phyloP scores from a whole-genome alignment of 2,113 vertebrate species.

The Oncorhynchus tshawytscha region DNA sequence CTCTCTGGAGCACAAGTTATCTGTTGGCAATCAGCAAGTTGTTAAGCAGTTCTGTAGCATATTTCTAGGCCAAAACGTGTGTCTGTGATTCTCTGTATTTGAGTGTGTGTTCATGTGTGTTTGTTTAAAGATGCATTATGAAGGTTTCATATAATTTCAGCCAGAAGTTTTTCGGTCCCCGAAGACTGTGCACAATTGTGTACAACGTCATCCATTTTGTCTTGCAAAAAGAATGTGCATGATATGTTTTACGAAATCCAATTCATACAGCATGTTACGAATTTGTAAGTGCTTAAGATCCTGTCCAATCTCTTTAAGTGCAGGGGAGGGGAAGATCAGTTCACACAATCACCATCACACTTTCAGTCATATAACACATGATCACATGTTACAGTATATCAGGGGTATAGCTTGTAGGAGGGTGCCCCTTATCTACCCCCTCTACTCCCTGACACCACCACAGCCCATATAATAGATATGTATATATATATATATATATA shows the following conservation, averaged over 20 bases:
- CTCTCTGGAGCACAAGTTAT: conserved; percentile 30
- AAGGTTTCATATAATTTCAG: too few relatives aligned
- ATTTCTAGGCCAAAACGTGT: conserved; percentile 14
- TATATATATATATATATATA: conserved; percentile 79
- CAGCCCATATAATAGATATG: conserved; percentile 76
- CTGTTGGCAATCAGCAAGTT: conserved; percentile 19
- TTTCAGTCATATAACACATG: conserved; percentile 73
- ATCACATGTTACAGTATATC: conserved; percentile 74
- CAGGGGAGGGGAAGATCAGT: conserved; percentile 35
- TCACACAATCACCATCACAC: conserved; percentile 71
- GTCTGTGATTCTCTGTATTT: conserved; percentile 11
- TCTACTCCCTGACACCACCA: conserved; percentile 73
- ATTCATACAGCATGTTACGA: too few relatives aligned
- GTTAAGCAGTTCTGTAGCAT: conserved; percentile 26
- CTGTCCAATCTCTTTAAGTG: background rate
- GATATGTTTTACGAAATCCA: too few relatives aligned
- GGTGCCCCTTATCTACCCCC: conserved; percentile 66
- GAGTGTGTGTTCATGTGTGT: conserved; percentile 14
- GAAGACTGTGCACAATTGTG: too few relatives aligned
- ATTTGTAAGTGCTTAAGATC: too few relatives aligned
- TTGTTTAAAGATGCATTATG: background rate
- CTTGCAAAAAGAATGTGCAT: too few relatives aligned
- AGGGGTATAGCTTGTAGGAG: conserved; percentile 57
- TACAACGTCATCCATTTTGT: too few relatives aligned
- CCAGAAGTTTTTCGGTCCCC: conserved; percentile 9